A percentile compares a stretch with the other conserved stretches of the same genome.
Conservation (phyloP, 2,888 invertebrate species). For the Acronicta psi region DNA sequence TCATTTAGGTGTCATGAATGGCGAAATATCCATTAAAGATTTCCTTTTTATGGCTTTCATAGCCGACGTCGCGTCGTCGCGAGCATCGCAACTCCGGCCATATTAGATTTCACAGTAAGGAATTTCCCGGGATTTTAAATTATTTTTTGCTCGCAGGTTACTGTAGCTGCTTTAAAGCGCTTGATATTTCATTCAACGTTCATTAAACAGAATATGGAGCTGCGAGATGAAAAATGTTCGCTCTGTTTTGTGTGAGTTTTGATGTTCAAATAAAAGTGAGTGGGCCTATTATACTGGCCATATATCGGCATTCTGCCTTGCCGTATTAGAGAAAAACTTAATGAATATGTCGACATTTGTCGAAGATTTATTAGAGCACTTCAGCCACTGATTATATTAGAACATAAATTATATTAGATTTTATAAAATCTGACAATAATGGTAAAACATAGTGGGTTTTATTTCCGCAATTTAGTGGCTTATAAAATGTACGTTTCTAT, state of each 20-base stretch:
- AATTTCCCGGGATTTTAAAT: slow-evolving; percentile 54
- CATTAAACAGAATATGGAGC: slow-evolving; percentile 48
- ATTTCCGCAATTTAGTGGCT: not conserved
- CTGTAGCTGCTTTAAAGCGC: slow-evolving; percentile 46
- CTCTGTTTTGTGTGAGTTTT: slow-evolving; percentile 38
- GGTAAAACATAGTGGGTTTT: slow-evolving; percentile 3
- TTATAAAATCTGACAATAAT: slow-evolving; percentile 3
- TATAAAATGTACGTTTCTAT: slow-evolving; percentile 9
- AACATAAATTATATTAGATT: slow-evolving; percentile 1
- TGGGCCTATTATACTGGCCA: slow-evolving; percentile 15
- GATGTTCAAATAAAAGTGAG: slow-evolving; percentile 24
- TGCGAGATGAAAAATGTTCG: slow-evolving; percentile 55
- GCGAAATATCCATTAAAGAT: slow-evolving; percentile 73
- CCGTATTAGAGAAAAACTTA: not conserved
- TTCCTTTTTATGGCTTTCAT: slow-evolving; percentile 71
- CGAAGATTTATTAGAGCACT: slow-evolving; percentile 14
- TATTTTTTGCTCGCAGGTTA: slow-evolving; percentile 52
- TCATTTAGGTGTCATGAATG: slow-evolving; percentile 67
- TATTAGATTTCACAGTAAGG: slow-evolving; percentile 64
- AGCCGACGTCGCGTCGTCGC: slow-evolving; percentile 42
- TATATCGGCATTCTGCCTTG: slow-evolving; percentile 9
- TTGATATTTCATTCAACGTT: slow-evolving; percentile 55
- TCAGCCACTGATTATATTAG: slow-evolving; percentile 2
- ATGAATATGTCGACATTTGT: slow-evolving; percentile 14
- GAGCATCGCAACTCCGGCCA: slow-evolving; percentile 51